Evolutionary conservation across 1,140 invertebrate species (phyloP), one percentile per base, ranked within the genome.

Genomic region (Drosophila leontia): DNA sequence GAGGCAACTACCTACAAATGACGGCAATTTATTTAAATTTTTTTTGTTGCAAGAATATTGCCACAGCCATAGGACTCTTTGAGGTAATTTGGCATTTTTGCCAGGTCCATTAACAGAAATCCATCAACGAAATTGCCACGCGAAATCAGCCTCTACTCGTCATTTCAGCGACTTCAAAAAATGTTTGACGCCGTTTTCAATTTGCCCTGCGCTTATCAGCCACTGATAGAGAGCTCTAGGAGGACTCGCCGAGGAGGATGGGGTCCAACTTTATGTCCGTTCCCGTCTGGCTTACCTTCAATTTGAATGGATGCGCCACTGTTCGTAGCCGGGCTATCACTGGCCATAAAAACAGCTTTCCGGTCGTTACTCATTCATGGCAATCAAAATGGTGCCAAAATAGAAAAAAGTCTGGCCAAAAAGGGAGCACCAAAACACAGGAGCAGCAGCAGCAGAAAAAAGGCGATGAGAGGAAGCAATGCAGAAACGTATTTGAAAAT

Each of bases 271-370:
- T 72, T 72, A 72, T 72, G 70, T 72, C 70, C 70, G 32, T 75
- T 47, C 42, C 34, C 60, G 82, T 72, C 82, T 79, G 82, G 78
- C 60, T 79, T 64, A 85, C 82, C 82, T 85, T 82, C 70, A 39
- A 48, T 60, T 57, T 71, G 53, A 59, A 51, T 71, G 67, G 69
- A 59, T 72, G 74, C 61, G 72, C 60, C 72, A 45, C 45, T 65
- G 71, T 44, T 56, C 37, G 71, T 39, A 56, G 17, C 70, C 19
- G 50, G 68, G 81, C 80, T 88, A 88, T 88, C 84, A 90, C 77
- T 88, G 86, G 85, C 59, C 85, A 90, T 90, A 90, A 90, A 90
- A 90, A 85, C 85, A 91, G 85, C 85, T 90, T 90, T 90, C 85
- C 85, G 85, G 78, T 90, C 85, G 85, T 90, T 90, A 90, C 85